Conservation (phyloP, 2,797 vertebrate species). For the Hyperoplus immaculatus region DNA sequence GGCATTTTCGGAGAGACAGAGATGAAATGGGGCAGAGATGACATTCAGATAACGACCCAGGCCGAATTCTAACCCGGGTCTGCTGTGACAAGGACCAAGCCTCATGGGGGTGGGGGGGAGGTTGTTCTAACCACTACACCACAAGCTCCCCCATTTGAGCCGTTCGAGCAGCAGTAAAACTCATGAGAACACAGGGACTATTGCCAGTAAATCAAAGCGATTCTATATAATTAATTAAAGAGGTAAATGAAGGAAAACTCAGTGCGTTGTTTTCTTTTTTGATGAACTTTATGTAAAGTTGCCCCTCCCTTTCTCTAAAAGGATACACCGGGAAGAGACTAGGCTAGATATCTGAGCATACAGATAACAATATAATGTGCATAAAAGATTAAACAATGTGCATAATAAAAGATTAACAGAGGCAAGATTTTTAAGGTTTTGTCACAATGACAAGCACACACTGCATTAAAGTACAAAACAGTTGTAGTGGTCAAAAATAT, state of each 20-base stretch:
- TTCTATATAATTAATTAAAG: constrained; percentile 3
- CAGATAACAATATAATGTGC: constrained; percentile 89
- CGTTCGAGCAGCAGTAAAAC: neutral
- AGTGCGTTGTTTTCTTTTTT: constrained; percentile 57
- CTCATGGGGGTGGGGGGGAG: too few species aligned
- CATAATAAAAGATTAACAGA: constrained; percentile 87
- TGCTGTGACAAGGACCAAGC: too few species aligned
- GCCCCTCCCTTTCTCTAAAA: constrained; percentile 86
- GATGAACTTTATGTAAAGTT: constrained; percentile 89
- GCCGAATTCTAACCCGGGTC: too few species aligned
- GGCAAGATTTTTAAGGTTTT: constrained; percentile 85
- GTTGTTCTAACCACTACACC: too few species aligned
- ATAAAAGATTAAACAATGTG: constrained; percentile 89
- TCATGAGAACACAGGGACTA: constrained; percentile 1
- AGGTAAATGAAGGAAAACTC: constrained; percentile 17
- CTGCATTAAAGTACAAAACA: constrained; percentile 91
- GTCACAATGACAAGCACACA: constrained; percentile 90
- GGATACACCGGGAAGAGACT: constrained; percentile 86
- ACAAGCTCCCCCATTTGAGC: too few species aligned
- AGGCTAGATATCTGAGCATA: constrained; percentile 90
- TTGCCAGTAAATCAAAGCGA: constrained; percentile 10
- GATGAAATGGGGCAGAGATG: too few species aligned
- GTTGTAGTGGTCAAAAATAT: constrained; percentile 93
- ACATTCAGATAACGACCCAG: too few species aligned
- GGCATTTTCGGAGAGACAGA: too few species aligned